Conservation (phyloP, 1,140 invertebrate species). For the Chrysoperla carnea region DNA sequence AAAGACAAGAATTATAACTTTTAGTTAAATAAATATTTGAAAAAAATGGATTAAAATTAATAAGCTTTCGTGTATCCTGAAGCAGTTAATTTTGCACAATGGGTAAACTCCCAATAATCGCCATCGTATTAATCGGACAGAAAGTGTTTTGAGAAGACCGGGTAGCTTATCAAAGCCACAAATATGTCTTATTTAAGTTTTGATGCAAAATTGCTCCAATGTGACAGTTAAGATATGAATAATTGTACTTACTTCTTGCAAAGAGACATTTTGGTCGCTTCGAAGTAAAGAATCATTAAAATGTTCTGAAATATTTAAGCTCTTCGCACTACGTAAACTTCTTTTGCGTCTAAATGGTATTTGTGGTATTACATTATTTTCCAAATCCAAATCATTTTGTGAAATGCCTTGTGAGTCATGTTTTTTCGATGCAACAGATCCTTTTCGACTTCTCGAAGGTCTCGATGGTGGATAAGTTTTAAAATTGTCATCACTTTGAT, state of each 20-base stretch:
- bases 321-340: constrained; percentile 15
- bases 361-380: constrained; percentile 10
- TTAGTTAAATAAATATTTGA: neutral
- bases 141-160: too few relatives aligned
- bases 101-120: too few relatives aligned
- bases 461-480: constrained; percentile 29
- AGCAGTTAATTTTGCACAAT: too few relatives aligned
- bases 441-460: constrained; percentile 22
- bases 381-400: neutral
- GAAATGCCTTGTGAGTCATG: too few relatives aligned
- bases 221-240: too few relatives aligned
- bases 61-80: too few relatives aligned
- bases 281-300: constrained; percentile 22
- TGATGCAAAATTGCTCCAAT: too few relatives aligned
- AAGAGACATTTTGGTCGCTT: constrained; percentile 14
- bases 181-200: too few relatives aligned
- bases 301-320: constrained; percentile 21
- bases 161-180: too few relatives aligned
- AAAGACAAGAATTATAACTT: neutral
- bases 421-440: too few relatives aligned
- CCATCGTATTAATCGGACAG: too few relatives aligned
- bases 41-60: too few relatives aligned
- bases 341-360: constrained; percentile 19
- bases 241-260: constrained; percentile 1
- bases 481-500: constrained; percentile 28